Evolutionary conservation across 2,113 vertebrate species (phyloP).

Genomic region (Stegostoma tigrinum): DNA sequence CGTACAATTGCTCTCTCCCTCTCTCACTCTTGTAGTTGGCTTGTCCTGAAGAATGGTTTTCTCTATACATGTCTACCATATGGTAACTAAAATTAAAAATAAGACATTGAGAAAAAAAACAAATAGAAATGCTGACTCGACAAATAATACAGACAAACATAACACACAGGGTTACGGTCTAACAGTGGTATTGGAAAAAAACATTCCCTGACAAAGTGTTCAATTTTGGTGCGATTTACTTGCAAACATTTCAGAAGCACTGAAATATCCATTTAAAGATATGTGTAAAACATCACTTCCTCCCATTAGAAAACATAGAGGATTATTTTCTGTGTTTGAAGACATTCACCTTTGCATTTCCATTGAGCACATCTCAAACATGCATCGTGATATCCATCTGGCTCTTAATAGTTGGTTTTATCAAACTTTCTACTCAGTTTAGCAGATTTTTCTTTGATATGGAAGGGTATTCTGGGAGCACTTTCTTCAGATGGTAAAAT

Average conservation of each 20-base stretch:
- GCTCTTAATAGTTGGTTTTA: not conserved
- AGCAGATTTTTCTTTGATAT: not conserved
- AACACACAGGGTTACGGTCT: not conserved
- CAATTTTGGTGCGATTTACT: not conserved
- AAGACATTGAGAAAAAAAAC: not conserved
- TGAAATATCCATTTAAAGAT: not conserved
- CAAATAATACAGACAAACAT: not conserved
- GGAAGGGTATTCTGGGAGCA: not conserved
- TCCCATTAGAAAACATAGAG: not conserved
- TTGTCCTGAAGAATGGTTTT: not conserved
- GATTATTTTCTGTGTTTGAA: not conserved
- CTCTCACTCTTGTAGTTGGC: not conserved
- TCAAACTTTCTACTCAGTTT: not conserved
- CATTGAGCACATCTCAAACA: not conserved
- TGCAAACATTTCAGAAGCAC: not conserved
- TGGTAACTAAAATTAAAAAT: not conserved
- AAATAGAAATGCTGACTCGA: not conserved
- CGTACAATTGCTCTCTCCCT: not conserved
- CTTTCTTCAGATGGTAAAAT: not conserved
- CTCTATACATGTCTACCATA: not conserved
- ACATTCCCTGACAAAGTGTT: not conserved
- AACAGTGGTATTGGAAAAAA: not conserved
- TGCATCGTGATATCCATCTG: not conserved
- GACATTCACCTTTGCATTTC: not conserved
- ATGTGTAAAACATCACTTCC: not conserved